These are phyloP conservation scores for Otolemur crassicaudatus DNA, from an alignment of 2,797 vertebrate genomes.

Conservation along the genomic window DNA sequence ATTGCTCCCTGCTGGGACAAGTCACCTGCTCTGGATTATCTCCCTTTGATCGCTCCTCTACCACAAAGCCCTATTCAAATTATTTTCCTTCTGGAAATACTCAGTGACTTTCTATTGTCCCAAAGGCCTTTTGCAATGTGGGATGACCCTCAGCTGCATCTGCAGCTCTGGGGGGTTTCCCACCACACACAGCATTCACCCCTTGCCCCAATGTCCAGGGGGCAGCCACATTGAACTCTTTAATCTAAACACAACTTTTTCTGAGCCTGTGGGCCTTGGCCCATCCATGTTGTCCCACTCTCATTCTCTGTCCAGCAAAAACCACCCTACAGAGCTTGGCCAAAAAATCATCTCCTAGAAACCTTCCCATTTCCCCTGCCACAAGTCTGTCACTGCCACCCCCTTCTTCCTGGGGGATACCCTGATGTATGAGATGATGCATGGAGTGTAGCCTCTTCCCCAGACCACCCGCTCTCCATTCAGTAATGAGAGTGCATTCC, in stretches of 20 bases:
- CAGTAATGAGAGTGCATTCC: neutral
- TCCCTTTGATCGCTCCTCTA: neutral
- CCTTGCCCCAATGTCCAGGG: rapidly evolving
- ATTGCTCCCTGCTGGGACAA: neutral
- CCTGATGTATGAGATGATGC: rapidly evolving
- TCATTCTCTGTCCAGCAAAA: neutral
- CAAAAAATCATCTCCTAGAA: neutral
- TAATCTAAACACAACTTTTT: neutral
- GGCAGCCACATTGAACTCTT: neutral
- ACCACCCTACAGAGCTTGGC: neutral
- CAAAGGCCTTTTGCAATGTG: neutral
- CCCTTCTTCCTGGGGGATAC: neutral
- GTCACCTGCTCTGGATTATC: neutral
- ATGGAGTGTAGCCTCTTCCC: neutral
- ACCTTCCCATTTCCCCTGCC: neutral
- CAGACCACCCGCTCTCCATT: neutral
- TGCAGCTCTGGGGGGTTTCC: neutral
- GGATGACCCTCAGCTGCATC: neutral
- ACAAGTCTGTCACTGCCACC: neutral
- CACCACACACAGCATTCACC: neutral
- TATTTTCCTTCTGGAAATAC: neutral
- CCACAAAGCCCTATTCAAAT: neutral
- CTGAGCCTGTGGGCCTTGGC: neutral
- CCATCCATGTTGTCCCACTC: neutral
- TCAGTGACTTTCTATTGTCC: neutral